Evolutionary conservation across 1,140 invertebrate species (phyloP).

Genomic region (Meteorus sp.): DNA sequence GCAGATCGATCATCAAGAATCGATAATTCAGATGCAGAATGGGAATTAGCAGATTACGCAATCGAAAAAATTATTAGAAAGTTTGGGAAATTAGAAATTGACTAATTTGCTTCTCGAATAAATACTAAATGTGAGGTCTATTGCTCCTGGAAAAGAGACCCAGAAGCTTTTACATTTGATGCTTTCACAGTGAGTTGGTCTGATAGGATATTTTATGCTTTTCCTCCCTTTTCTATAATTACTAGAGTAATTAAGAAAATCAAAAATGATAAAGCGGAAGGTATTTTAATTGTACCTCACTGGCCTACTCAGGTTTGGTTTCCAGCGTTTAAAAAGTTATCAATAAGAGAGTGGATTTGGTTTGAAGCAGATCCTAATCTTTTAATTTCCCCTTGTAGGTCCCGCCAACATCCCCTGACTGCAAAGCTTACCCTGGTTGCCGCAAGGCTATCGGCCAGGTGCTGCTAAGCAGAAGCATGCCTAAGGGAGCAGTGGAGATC

Average conservation of each 20-base stretch:
- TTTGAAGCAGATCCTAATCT: conserved; percentile 9
- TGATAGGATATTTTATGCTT: not conserved
- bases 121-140: conserved; percentile 3
- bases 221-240: conserved; percentile 8
- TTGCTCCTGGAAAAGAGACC: not conserved
- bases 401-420: conserved; percentile 2
- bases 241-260: not conserved
- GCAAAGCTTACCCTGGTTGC: conserved; percentile 12
- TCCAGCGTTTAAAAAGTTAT: not conserved
- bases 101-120: not conserved
- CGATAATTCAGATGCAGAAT: conserved; percentile 8
- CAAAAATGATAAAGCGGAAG: not conserved
- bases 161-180: not conserved
- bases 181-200: conserved; percentile 2
- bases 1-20: conserved; percentile 4
- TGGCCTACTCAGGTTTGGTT: conserved; percentile 2
- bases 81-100: not conserved
- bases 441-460: conserved; percentile 18
- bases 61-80: not conserved
- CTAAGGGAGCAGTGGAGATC: conserved; percentile 2
- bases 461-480: conserved; percentile 3
- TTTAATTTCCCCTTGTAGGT: conserved; percentile 22
- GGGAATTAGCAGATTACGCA: not conserved
- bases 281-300: not conserved
- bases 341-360: not conserved